Evolutionary conservation across 2,797 vertebrate species (phyloP).

Genomic region (Hydrocynus forskahlii): DNA sequence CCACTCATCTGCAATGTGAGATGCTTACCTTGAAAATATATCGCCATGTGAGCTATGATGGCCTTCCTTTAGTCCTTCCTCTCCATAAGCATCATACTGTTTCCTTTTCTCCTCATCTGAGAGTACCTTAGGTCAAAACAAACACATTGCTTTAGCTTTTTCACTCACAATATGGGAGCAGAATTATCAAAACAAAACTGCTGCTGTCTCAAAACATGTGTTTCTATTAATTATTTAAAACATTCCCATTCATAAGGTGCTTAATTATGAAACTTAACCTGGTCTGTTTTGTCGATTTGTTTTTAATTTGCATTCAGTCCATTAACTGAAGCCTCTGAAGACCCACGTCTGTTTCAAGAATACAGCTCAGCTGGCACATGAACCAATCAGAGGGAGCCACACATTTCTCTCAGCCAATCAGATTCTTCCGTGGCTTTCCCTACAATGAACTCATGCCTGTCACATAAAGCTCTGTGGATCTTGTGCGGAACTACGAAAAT

Average conservation of each 20-base stretch:
- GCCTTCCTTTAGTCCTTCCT: constrained; percentile 96
- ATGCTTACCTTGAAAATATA: constrained; percentile 93
- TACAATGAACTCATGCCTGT: constrained; percentile 62
- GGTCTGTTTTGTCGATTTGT: neutral
- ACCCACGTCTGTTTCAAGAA: constrained; percentile 60
- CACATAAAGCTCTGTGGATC: neutral
- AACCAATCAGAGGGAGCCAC: constrained; percentile 83
- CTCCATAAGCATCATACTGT: constrained; percentile 93
- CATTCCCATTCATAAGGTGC: neutral
- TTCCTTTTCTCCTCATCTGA: constrained; percentile 98
- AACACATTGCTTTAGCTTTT: neutral
- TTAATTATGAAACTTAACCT: neutral
- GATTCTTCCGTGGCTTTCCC: constrained; percentile 57
- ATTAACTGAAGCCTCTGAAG: constrained; percentile 16
- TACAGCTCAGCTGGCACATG: neutral
- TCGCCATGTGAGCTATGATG: constrained; percentile 96
- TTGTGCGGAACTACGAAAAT: neutral
- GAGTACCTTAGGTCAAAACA: constrained; percentile 82
- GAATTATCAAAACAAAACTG: neutral
- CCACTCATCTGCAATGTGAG: neutral
- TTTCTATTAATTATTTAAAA: no score
- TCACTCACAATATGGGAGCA: neutral
- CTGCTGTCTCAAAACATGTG: no score
- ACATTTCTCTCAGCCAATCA: constrained; percentile 76
- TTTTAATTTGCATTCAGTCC: neutral